Conservation (phyloP, 2,797 vertebrate species). For the Hafferia zeledoni region DNA sequence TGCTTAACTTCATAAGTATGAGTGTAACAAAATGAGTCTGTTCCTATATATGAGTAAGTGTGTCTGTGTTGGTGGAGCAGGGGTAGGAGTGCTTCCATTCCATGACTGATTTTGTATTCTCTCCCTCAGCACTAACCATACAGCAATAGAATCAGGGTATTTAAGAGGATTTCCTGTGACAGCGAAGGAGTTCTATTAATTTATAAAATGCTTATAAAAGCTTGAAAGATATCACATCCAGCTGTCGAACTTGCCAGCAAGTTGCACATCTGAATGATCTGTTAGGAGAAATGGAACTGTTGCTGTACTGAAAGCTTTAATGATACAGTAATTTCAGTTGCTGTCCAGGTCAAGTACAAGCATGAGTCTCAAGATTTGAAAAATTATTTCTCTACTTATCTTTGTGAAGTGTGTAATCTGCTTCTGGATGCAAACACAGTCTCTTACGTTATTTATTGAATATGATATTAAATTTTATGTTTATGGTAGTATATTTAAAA, state of each 20-base stretch:
- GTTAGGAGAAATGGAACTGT: not conserved
- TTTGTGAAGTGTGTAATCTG: not conserved
- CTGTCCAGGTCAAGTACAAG: not conserved
- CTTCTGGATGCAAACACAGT: not conserved
- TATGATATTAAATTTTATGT: not conserved
- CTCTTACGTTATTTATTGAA: not conserved
- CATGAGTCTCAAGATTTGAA: not conserved
- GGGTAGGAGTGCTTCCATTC: rapidly evolving
- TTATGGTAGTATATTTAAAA: not conserved
- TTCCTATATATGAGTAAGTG: not conserved
- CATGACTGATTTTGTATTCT: not conserved
- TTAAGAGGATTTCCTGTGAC: not conserved
- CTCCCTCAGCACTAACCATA: not conserved
- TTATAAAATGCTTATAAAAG: not conserved
- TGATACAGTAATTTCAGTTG: not conserved
- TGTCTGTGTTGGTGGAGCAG: not conserved
- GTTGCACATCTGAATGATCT: not conserved
- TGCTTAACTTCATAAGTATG: not conserved
- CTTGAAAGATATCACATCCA: not conserved
- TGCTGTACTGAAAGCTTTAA: not conserved
- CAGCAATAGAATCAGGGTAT: not conserved
- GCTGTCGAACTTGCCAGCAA: not conserved
- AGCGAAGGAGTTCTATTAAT: not conserved
- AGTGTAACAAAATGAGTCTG: not conserved
- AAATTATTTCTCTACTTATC: not conserved